Percentiles rank a stretch among this genome's conserved stretches.
Conservation (phyloP, 2,113 vertebrate species). For the Rhynchopsitta pachyrhyncha region DNA sequence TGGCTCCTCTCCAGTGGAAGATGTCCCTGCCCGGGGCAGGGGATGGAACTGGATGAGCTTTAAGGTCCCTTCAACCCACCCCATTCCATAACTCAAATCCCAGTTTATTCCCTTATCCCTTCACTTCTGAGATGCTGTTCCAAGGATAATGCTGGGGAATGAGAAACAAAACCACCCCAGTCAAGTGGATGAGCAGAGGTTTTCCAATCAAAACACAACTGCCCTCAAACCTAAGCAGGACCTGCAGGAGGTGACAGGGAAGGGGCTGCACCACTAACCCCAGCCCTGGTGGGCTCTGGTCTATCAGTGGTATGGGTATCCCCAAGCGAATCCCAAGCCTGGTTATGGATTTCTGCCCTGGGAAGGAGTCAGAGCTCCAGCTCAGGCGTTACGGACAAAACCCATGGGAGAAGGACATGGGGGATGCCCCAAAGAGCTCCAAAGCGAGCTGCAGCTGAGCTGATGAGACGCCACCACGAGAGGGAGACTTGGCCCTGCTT, state of each 20-base stretch:
- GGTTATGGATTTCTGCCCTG: not conserved
- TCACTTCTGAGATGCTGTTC: not conserved
- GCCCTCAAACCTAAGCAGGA: rapidly evolving
- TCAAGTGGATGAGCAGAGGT: rapidly evolving
- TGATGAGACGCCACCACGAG: not conserved
- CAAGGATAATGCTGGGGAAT: not conserved
- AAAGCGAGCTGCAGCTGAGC: not conserved
- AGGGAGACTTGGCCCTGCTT: constrained; percentile 28
- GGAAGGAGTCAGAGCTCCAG: not conserved
- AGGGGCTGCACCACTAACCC: not conserved
- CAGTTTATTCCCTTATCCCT: not conserved
- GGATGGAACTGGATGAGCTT: not conserved
- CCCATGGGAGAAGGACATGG: not conserved
- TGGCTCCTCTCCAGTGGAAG: not conserved
- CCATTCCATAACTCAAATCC: not conserved
- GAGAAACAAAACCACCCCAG: not conserved
- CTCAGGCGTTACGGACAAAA: rapidly evolving
- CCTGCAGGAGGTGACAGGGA: not conserved
- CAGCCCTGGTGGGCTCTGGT: not conserved
- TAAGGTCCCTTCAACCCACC: not conserved
- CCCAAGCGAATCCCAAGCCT: not conserved
- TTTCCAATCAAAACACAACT: not conserved
- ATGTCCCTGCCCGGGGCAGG: not conserved
- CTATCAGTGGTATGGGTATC: rapidly evolving
- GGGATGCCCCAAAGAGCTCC: rapidly evolving